Conservation (phyloP, 1,140 invertebrate species). For the Magallana gigas region DNA sequence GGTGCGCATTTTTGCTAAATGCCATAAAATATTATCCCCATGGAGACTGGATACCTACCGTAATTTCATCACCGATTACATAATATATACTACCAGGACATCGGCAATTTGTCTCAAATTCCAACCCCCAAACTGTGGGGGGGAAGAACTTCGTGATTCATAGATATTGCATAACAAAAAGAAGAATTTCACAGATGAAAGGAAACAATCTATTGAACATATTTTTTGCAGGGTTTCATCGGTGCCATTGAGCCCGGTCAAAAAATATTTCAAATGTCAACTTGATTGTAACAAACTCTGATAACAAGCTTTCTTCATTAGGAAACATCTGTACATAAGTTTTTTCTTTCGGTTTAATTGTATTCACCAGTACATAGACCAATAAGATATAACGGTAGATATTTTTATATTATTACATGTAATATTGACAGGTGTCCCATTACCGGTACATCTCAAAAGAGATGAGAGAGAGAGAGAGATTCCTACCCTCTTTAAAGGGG, state of each 20-base stretch:
- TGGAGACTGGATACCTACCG: slow-evolving; percentile 9
- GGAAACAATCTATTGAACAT: not conserved
- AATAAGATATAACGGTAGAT: too few species aligned
- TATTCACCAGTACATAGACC: too few species aligned
- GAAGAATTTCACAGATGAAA: slow-evolving; percentile 17
- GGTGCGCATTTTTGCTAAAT: not conserved
- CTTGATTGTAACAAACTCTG: not conserved
- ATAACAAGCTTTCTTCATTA: too few species aligned
- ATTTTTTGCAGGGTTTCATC: not conserved
- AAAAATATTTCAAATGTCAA: slow-evolving; percentile 7
- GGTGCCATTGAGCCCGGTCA: not conserved
- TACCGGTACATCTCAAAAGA: too few species aligned
- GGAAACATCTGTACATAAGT: too few species aligned
- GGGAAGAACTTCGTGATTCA: not conserved
- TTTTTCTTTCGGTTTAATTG: too few species aligned
- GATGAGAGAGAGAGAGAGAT: too few species aligned
- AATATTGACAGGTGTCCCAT: too few species aligned
- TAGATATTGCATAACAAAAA: slow-evolving; percentile 18
- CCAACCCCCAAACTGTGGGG: not conserved
- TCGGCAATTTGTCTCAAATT: slow-evolving; percentile 27
- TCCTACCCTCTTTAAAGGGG: too few species aligned
- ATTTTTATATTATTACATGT: too few species aligned
- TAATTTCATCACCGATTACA: not conserved
- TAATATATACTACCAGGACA: slow-evolving; percentile 13
- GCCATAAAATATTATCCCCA: slow-evolving; percentile 27